Percentiles rank a stretch among this genome's conserved stretches.
These are phyloP conservation scores for Spermophilus dauricus DNA, from an alignment of 2,113 vertebrate genomes.

Conservation along the genomic window DNA sequence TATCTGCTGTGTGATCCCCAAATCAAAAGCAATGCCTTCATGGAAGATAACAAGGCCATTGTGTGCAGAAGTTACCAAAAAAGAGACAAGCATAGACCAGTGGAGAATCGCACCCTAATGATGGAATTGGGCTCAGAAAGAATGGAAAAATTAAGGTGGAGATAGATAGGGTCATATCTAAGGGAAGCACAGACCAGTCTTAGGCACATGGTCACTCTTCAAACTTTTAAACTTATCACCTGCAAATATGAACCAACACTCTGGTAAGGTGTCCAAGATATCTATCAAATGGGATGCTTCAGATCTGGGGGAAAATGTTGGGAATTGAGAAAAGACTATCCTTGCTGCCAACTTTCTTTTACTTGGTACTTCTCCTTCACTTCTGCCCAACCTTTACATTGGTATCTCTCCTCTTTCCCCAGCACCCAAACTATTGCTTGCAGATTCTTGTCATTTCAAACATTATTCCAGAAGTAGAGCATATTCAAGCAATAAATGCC, in stretches of 20 bases:
- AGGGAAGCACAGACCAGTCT: not conserved
- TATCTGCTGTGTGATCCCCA: not conserved
- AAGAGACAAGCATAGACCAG: not conserved
- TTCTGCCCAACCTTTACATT: not conserved
- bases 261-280: not conserved
- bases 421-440: not conserved
- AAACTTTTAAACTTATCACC: not conserved
- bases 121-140: not conserved
- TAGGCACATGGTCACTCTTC: not conserved
- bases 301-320: not conserved
- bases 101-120: not conserved
- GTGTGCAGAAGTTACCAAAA: not conserved
- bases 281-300: not conserved
- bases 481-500: not conserved
- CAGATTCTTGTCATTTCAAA: not conserved
- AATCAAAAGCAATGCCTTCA: not conserved
- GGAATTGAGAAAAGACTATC: not conserved
- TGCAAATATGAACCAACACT: not conserved
- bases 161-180: not conserved
- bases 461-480: conserved; percentile 10
- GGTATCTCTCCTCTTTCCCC: not conserved
- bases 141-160: not conserved
- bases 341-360: not conserved
- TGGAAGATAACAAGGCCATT: not conserved
- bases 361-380: not conserved